phyloP scores from a whole-genome alignment of 2,113 vertebrate genomes.

The Zonotrichia leucophrys region DNA sequence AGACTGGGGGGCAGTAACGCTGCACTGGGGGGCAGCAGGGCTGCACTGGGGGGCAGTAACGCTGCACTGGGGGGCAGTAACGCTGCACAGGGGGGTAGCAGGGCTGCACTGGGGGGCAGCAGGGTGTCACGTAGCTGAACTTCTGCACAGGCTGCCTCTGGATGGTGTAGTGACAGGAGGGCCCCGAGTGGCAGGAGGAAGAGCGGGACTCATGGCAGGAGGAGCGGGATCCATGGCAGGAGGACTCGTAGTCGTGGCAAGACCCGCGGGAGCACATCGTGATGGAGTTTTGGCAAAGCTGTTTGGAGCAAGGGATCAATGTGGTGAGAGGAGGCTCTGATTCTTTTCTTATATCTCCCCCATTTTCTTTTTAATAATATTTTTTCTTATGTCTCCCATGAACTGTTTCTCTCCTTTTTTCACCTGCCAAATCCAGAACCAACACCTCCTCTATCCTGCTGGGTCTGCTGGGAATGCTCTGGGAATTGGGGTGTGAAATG shows the following conservation, averaged over 20 bases:
- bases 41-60: not conserved
- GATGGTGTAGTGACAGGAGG: constrained; percentile 11
- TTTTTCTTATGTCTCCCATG: not conserved
- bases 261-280: not conserved
- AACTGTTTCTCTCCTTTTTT: not conserved
- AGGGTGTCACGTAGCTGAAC: not conserved
- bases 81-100: not conserved
- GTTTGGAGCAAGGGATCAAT: not conserved
- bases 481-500: not conserved
- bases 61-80: not conserved
- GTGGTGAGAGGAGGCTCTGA: not conserved
- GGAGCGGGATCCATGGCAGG: not conserved
- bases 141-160: constrained; percentile 9
- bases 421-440: not conserved
- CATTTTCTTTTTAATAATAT: not conserved
- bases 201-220: not conserved
- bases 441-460: fast-evolving
- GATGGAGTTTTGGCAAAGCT: not conserved
- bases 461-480: not conserved
- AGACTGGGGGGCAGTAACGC: not conserved
- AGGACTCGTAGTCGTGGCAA: not conserved
- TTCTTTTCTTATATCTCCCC: fast-evolving
- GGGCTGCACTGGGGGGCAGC: not conserved
- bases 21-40: not conserved
- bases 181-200: not conserved